Conservation (phyloP, 2,113 vertebrate genomes). For the Micromys minutus region DNA sequence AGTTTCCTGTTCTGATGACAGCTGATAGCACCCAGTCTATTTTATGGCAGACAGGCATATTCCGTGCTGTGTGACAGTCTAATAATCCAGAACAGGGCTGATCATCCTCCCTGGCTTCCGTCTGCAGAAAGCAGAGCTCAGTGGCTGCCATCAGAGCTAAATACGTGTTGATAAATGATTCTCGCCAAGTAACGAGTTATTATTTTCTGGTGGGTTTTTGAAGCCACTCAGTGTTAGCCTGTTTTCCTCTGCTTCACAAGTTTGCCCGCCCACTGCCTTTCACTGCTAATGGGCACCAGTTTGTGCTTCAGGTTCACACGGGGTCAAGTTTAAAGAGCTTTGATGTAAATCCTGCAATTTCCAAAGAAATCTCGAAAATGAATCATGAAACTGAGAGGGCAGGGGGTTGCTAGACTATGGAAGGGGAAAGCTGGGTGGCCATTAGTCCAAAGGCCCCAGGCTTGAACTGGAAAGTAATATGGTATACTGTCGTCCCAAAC, state of each 20-base stretch:
- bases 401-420: background rate
- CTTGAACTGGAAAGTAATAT: background rate
- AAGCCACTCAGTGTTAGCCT: conserved; percentile 49
- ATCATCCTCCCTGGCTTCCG: conserved; percentile 69
- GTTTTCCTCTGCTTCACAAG: conserved; percentile 23
- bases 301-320: conserved; percentile 41
- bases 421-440: background rate
- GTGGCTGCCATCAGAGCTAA: conserved; percentile 78
- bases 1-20: conserved; percentile 65
- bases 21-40: conserved; percentile 63
- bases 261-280: conserved; percentile 23
- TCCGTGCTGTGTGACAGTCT: conserved; percentile 65
- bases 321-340: conserved; percentile 66
- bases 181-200: conserved; percentile 76
- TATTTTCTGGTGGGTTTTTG: conserved; percentile 71
- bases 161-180: conserved; percentile 83
- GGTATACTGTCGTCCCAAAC: background rate
- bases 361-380: conserved; percentile 45
- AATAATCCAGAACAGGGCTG: conserved; percentile 71
- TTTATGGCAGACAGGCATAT: conserved; percentile 71
- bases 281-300: conserved; percentile 23
- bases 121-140: conserved; percentile 70
- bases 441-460: background rate
- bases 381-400: background rate
- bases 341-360: conserved; percentile 69